Base-by-base conservation (phyloP, 2,888 invertebrate genomes). In the Dryocosmus kuriphilus region DNA sequence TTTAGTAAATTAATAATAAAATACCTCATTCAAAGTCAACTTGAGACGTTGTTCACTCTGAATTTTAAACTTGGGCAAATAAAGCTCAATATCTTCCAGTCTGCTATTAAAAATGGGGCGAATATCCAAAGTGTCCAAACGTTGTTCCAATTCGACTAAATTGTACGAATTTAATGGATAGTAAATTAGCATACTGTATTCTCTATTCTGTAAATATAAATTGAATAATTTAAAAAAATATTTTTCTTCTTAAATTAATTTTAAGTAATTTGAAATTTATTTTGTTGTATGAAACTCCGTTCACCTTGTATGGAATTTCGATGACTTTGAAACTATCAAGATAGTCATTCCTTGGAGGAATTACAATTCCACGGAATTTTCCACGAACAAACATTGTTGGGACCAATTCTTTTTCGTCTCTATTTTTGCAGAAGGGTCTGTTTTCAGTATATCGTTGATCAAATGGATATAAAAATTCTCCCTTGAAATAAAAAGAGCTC, bases 171-270 rank as follows among this genome's bases (percentile, higher is more conserved):
- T 67, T 14, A 67, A 4, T 27, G 67, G 67, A 6, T 67, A 67
- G 24, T 67, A 67, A 51, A 67, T 67, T 30, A 67, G 19, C 67
- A 67, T 46, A 67, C 67, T 67, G n/a, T 67, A 67, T 67, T 30
- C 67, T n/a, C 19, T 46, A 11, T 51, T 67, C 67, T 67, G 67
- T 1, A 65, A 65, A 65, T 24, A 65, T 24, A 30, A 67, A 46
- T 46, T 67, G 4, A 46, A 51, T n/a, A 19, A 16, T 6, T 11
- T 16, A 46, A 0, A 16, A 46, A 65, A 46, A 46, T 19, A 19
- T 22, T 65, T 16, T 30, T 30, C 19, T 5, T 5, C 1, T 9
- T 1, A 30, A 27, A 16, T 22, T 30, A 0, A 14, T n/a, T n/a
- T 9, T 38, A 30, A 35, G 1, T 46, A 22, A 22, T 63, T 22